These are phyloP conservation scores for Rhadinocentrus ornatus DNA, from an alignment of 2,797 vertebrate genomes.

Conservation along the genomic window DNA sequence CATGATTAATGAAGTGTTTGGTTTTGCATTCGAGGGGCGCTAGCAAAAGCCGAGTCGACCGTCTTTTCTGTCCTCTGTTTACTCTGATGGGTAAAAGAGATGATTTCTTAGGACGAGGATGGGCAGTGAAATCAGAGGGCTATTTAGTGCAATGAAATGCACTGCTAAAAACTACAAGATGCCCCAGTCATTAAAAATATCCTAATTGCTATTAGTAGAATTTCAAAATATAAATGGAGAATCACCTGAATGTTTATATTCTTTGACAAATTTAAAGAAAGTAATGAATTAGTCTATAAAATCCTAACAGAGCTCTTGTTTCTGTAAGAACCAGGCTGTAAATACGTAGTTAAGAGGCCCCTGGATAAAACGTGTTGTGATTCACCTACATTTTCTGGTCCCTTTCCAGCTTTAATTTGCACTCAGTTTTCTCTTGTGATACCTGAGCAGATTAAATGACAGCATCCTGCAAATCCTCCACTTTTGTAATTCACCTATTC, in stretches of 20 bases:
- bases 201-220: background rate
- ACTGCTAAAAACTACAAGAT: conserved; percentile 15
- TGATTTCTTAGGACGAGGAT: conserved; percentile 53
- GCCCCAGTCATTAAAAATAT: background rate
- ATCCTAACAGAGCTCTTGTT: background rate
- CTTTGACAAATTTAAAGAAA: background rate
- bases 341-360: conserved; percentile 13
- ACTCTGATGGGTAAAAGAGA: conserved; percentile 70
- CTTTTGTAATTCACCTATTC: conserved; percentile 2
- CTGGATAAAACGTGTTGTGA: conserved; percentile 42
- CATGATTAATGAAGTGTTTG: conserved; percentile 95
- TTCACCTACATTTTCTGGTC: conserved; percentile 57
- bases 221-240: background rate
- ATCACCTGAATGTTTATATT: background rate
- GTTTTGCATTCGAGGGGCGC: conserved; percentile 80
- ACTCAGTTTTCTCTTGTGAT: conserved; percentile 4
- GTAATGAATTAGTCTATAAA: background rate
- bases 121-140: conserved; percentile 44
- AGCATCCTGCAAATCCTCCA: background rate
- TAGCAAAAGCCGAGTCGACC: conserved; percentile 66
- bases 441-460: conserved; percentile 1
- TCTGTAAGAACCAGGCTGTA: background rate
- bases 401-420: conserved; percentile 39
- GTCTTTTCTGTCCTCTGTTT: conserved; percentile 79
- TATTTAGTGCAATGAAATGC: conserved; percentile 38